Conservation (phyloP, 1,140 invertebrate genomes). For the Drosophila ananassae region DNA sequence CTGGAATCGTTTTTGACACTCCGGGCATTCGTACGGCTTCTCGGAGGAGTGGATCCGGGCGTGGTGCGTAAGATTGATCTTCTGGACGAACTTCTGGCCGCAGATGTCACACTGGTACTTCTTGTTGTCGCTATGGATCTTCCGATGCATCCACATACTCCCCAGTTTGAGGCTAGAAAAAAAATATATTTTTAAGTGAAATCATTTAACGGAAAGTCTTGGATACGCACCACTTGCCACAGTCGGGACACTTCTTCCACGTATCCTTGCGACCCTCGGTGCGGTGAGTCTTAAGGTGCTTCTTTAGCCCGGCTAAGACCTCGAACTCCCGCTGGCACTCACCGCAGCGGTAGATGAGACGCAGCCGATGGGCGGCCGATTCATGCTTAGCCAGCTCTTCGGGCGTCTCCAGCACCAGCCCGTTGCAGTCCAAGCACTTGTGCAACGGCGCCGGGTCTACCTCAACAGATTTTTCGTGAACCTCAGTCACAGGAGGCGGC, state of each 20-base stretch:
- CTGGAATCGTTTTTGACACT: slow-evolving; percentile 86
- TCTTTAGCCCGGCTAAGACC: slow-evolving; percentile 68
- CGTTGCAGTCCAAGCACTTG: slow-evolving; percentile 79
- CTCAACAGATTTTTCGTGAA: slow-evolving; percentile 31
- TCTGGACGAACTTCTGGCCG: slow-evolving; percentile 85
- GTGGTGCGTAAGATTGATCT: slow-evolving; percentile 85
- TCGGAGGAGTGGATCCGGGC: slow-evolving; percentile 86
- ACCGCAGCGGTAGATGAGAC: slow-evolving; percentile 67
- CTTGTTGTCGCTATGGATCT: slow-evolving; percentile 84
- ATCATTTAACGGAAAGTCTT: neutral
- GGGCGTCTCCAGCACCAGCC: slow-evolving; percentile 58
- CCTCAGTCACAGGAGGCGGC: slow-evolving; percentile 52
- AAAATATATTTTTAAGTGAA: neutral
- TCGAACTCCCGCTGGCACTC: slow-evolving; percentile 79
- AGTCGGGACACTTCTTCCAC: slow-evolving; percentile 84
- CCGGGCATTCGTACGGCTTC: slow-evolving; percentile 87
- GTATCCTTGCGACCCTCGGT: slow-evolving; percentile 73
- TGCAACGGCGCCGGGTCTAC: slow-evolving; percentile 57
- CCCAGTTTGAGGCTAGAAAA: slow-evolving; percentile 84
- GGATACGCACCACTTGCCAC: slow-evolving; percentile 85
- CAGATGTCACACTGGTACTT: slow-evolving; percentile 85
- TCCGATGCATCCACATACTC: slow-evolving; percentile 85
- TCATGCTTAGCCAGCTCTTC: slow-evolving; percentile 65
- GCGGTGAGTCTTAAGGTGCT: slow-evolving; percentile 79
- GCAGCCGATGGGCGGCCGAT: slow-evolving; percentile 60